Conservation (phyloP, 2,113 vertebrate genomes). For the Neodon shergylaensis region DNA sequence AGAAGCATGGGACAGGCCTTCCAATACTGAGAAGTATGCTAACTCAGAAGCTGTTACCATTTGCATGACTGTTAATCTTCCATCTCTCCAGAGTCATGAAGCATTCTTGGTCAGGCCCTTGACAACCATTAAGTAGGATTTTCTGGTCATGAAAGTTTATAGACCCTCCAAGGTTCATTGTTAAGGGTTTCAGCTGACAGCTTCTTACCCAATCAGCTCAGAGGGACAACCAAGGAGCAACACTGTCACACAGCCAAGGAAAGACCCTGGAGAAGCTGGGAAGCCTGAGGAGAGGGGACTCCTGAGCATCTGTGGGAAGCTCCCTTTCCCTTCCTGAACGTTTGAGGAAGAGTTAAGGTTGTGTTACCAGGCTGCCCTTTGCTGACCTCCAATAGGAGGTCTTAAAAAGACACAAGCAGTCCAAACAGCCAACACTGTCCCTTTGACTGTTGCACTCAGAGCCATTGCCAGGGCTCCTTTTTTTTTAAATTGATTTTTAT, state of each 20-base stretch:
- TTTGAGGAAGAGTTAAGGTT: not conserved
- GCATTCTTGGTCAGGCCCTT: not conserved
- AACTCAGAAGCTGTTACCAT: not conserved
- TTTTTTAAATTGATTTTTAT: too few relatives aligned
- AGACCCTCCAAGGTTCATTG: not conserved
- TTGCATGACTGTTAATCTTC: not conserved
- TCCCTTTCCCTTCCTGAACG: not conserved
- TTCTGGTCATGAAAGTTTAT: not conserved
- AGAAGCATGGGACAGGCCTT: not conserved
- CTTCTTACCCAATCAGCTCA: not conserved
- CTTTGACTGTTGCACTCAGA: not conserved
- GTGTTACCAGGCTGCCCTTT: not conserved
- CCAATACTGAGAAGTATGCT: not conserved
- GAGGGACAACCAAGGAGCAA: not conserved
- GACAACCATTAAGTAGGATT: not conserved
- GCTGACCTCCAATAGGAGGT: not conserved
- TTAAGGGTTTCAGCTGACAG: not conserved
- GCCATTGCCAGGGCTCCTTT: constrained; percentile 14
- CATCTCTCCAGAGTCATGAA: not conserved
- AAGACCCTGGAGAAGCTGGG: not conserved
- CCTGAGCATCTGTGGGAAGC: not conserved
- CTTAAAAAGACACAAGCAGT: constrained; percentile 38
- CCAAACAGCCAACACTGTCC: constrained; percentile 17
- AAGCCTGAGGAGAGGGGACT: not conserved
- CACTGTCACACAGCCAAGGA: not conserved